phyloP scores from a whole-genome alignment of 2,888 invertebrate genomes.

The Philereme transversata region DNA sequence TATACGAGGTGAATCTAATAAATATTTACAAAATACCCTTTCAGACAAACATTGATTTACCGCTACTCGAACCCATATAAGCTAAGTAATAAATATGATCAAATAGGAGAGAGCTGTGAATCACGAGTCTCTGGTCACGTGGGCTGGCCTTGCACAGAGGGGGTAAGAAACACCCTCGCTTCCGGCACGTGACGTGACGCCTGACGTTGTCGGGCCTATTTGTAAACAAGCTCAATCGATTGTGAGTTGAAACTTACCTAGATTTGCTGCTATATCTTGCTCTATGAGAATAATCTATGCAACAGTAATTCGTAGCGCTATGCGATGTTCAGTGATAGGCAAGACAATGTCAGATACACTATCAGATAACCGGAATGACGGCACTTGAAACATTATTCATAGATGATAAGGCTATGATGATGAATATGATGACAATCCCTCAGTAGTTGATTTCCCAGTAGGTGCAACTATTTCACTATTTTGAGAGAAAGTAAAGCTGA shows the following conservation, averaged over 20 bases:
- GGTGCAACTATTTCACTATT: no score
- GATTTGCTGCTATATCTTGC: not conserved
- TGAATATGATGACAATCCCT: no score
- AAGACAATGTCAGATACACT: no score
- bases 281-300: no score
- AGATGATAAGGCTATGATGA: no score
- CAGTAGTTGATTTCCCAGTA: no score
- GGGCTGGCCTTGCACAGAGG: slow-evolving; percentile 27
- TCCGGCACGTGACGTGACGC: slow-evolving; percentile 27
- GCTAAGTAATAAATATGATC: slow-evolving; percentile 24
- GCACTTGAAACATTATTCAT: no score
- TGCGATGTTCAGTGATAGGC: no score
- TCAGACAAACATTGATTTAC: slow-evolving; percentile 22
- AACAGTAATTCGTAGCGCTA: no score
- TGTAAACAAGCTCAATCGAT: slow-evolving; percentile 33
- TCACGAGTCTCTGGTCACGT: slow-evolving; percentile 30
- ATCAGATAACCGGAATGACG: no score
- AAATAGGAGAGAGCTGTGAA: slow-evolving; percentile 27
- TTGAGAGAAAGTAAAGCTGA: no score
- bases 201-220: slow-evolving; percentile 24
- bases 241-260: slow-evolving; percentile 1
- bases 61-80: slow-evolving; percentile 10
- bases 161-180: slow-evolving; percentile 30
- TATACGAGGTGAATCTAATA: slow-evolving; percentile 6
- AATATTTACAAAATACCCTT: slow-evolving; percentile 14